Evolutionary conservation across 2,888 invertebrate species (phyloP).

Genomic region (Macaria notata): DNA sequence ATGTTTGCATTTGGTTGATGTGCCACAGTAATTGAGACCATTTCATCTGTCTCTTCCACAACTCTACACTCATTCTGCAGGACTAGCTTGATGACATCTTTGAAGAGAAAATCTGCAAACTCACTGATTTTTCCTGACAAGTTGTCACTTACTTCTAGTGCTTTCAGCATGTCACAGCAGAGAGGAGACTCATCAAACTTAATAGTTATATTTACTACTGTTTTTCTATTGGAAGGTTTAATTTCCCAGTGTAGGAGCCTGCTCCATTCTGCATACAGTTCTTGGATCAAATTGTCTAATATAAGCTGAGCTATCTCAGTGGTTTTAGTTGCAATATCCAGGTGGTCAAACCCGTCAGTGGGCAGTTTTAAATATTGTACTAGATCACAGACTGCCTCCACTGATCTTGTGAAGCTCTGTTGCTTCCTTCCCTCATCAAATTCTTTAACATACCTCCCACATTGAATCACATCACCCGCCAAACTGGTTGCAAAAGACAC

Average conservation of each 20-base stretch:
- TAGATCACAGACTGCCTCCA: slow-evolving; percentile 75
- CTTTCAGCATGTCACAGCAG: slow-evolving; percentile 60
- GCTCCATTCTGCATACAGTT: slow-evolving; percentile 74
- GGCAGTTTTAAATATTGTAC: slow-evolving; percentile 68
- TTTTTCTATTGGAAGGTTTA: slow-evolving; percentile 47
- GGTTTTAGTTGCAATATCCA: slow-evolving; percentile 77
- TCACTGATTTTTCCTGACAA: slow-evolving; percentile 72
- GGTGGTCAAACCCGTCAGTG: slow-evolving; percentile 70
- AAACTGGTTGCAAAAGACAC: slow-evolving; percentile 81
- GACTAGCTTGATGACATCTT: slow-evolving; percentile 81
- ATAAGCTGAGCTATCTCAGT: slow-evolving; percentile 68
- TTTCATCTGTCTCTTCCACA: slow-evolving; percentile 58
- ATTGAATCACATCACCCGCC: slow-evolving; percentile 57
- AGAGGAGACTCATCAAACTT: slow-evolving; percentile 50
- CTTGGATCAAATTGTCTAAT: slow-evolving; percentile 68
- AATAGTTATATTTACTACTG: slow-evolving; percentile 59
- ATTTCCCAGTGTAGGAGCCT: slow-evolving; percentile 69
- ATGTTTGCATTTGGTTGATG: slow-evolving; percentile 55
- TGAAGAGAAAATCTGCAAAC: slow-evolving; percentile 82
- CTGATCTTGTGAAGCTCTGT: slow-evolving; percentile 67
- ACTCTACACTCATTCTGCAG: slow-evolving; percentile 75
- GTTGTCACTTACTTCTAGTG: slow-evolving; percentile 67
- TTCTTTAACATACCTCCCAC: slow-evolving; percentile 60
- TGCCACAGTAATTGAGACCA: slow-evolving; percentile 58
- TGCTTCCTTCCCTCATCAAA: slow-evolving; percentile 59